A percentile compares a stretch with the other conserved stretches of the same genome.
phyloP scores from a whole-genome alignment of 2,888 invertebrate genomes.

The Amaurobius ferox region DNA sequence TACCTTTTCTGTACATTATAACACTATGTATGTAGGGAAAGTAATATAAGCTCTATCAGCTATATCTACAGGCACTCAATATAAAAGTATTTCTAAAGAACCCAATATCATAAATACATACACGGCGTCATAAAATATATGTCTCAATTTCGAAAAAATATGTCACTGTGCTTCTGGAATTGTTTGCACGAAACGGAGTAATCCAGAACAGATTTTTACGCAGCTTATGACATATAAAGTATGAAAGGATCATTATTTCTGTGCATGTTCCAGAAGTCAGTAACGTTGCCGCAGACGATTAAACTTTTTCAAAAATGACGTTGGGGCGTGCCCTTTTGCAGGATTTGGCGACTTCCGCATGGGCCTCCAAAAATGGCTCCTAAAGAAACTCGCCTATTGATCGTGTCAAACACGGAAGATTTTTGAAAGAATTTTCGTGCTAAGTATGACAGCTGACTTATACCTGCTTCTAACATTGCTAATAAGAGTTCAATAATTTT shows the following conservation, averaged over 20 bases:
- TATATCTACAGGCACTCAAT: too few relatives aligned
- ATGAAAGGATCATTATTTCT: not conserved
- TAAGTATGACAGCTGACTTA: not conserved
- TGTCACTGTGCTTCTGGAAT: not conserved
- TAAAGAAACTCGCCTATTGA: not conserved
- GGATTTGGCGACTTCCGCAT: not conserved
- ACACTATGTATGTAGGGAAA: too few relatives aligned
- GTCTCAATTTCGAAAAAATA: not conserved
- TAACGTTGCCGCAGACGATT: not conserved
- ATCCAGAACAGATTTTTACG: not conserved
- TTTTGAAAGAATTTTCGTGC: not conserved
- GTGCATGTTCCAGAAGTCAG: not conserved
- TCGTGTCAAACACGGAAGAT: too few relatives aligned
- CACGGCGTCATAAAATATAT: not conserved
- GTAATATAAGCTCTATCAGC: too few relatives aligned
- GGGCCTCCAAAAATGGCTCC: not conserved
- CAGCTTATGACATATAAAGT: not conserved
- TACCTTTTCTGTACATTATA: too few relatives aligned
- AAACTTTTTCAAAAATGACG: not conserved
- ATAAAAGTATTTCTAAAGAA: too few relatives aligned
- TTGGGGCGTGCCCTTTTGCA: not conserved
- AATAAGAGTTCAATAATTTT: too few relatives aligned
- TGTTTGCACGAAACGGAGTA: not conserved
- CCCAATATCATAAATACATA: not conserved
- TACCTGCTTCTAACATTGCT: too few relatives aligned